Evolutionary conservation across 2,888 invertebrate genomes (phyloP), one percentile per base, ranked within the genome.

Genomic region (Megaustenia siamemsis): DNA sequence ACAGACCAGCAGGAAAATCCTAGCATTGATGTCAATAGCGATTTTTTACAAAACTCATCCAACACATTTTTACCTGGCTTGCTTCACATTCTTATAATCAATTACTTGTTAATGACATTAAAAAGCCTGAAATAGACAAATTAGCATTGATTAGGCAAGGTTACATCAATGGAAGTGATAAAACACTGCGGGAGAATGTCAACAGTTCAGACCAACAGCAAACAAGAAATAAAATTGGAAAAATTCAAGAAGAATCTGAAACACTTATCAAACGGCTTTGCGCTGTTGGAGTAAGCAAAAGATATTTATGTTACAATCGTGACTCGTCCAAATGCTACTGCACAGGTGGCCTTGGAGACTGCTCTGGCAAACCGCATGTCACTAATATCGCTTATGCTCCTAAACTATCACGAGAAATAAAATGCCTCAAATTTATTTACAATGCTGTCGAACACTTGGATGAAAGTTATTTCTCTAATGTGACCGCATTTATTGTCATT

Each of bases 391-490:
- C 71, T 3, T 84, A 84, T 35, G 79, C 38, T 8, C 84, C 84
- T 8, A 80, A 77, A 28, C 56, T 83, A 0, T 77, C 81, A n/a
- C 28, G 0, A 35, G 28, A 40, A 4, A 76, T 81, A 10, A 68
- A 68, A 56, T 80, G 66, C 63, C 69, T 86, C 28, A 45, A 10
- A 15, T 84, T 86, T 43, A 35, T 43, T n/a, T 45, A 71, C 40
- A 86, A 86, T 53, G 77, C 76, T 68, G 68, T 83, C 15, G 38
- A 12, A 43, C 2, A 32, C 21, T 56, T 86, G 18, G 4, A 24
- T 18, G 83, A 83, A 0, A 79, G 69, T 38, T 86, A 69, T 53
- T 86, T 86, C 40, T 21, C 68, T 15, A 86, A 86, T 28, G 81
- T 86, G 5, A 69, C 86, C 6, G 28, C 12, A 8, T 56, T 86